Evolutionary conservation across 37 sponge, comb jelly and placozoan genomes (phyloP).

Genomic region (Petrosia ficiformis): DNA sequence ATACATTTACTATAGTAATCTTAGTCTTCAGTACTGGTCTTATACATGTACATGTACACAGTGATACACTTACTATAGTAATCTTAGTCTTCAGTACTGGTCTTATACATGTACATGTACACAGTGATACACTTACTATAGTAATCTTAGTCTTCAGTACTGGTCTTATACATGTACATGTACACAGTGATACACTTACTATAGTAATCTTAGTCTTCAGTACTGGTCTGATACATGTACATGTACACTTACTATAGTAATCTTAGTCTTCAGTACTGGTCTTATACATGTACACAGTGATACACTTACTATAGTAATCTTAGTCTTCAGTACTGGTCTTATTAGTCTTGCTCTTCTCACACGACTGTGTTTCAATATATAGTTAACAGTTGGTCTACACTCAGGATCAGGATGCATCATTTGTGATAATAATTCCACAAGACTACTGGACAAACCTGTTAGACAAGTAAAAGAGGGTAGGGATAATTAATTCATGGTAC

Average conservation of each 20-base stretch:
- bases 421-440: not conserved
- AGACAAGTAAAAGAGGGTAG: not conserved
- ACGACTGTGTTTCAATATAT: slow-evolving; percentile 1
- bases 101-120: not conserved
- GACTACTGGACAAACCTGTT: slow-evolving; percentile 33
- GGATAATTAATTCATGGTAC: no score
- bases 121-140: no score
- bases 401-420: slow-evolving; percentile 56
- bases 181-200: no score
- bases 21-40: not conserved
- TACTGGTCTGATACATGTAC: not conserved
- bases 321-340: not conserved
- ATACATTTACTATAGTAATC: not conserved
- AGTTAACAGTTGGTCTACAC: slow-evolving; percentile 15
- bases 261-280: not conserved
- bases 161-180: no score
- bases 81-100: not conserved
- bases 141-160: no score
- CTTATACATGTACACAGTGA: not conserved
- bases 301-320: slow-evolving; percentile 3
- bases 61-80: not conserved
- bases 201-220: no score
- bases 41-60: not conserved
- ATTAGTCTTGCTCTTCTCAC: not conserved
- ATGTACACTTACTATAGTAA: not conserved